These are phyloP conservation scores for Cantharis lateralis DNA, from an alignment of 2,888 invertebrate species.

Conservation along the genomic window DNA sequence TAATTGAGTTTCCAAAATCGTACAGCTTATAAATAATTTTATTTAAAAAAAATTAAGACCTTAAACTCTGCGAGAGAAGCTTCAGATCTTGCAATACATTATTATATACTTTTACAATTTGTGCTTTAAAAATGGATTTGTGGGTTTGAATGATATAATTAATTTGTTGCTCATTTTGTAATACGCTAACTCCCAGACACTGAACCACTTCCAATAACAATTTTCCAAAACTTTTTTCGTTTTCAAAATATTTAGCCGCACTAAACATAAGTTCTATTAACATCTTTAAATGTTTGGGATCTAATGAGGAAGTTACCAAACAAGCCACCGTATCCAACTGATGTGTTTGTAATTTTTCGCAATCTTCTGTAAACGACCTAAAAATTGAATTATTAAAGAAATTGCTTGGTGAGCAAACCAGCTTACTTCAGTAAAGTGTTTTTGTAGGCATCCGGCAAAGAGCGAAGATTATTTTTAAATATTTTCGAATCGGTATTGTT, in stretches of 20 bases:
- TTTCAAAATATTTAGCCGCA: constrained; percentile 20
- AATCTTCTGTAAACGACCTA: constrained; percentile 7
- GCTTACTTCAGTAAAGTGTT: constrained; percentile 22
- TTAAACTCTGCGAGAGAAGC: constrained; percentile 10
- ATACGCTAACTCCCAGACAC: constrained; percentile 12
- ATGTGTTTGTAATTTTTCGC: constrained; percentile 8
- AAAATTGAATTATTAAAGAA: background rate
- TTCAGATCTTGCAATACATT: constrained; percentile 3
- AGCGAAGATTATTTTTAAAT: constrained; percentile 13
- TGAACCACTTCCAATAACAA: constrained; percentile 25
- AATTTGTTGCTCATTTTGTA: constrained; percentile 12
- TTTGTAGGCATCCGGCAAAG: constrained; percentile 13
- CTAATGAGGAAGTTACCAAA: background rate
- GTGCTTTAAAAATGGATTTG: constrained; percentile 21
- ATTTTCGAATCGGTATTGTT: background rate
- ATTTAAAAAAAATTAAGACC: background rate
- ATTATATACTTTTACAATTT: constrained; percentile 12
- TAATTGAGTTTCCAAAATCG: too few relatives aligned
- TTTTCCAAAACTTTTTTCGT: constrained; percentile 30
- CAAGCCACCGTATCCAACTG: background rate
- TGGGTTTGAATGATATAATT: constrained; percentile 7
- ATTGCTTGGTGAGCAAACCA: background rate
- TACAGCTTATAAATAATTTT: background rate
- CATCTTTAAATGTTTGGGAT: background rate
- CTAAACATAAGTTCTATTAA: constrained; percentile 23